phyloP scores from a whole-genome alignment of 2,888 invertebrate genomes.

The Cheilosia scutellata region DNA sequence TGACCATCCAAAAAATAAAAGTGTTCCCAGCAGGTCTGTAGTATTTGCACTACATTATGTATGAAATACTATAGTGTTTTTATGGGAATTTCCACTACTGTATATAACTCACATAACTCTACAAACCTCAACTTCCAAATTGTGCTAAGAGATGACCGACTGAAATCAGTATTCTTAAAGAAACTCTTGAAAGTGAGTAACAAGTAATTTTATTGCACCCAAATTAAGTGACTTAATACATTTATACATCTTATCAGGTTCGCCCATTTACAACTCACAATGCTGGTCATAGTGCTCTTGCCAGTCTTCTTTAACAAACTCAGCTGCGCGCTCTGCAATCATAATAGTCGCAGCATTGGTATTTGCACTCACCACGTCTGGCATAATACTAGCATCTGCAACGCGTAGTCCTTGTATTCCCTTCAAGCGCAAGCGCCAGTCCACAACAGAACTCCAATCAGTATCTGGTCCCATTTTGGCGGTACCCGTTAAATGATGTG shows the following conservation, averaged over 20 bases:
- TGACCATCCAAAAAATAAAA: too few species aligned
- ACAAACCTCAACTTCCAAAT: too few species aligned
- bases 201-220: too few species aligned
- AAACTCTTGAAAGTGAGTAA: too few species aligned
- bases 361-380: conserved; percentile 89
- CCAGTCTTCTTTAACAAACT: conserved; percentile 82
- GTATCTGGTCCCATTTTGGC: conserved; percentile 88
- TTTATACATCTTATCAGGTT: neutral
- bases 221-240: neutral
- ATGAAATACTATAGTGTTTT: too few species aligned
- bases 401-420: conserved; percentile 88
- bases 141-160: too few species aligned
- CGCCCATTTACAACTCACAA: neutral
- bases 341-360: conserved; percentile 93
- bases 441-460: conserved; percentile 88
- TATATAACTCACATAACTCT: too few species aligned
- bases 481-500: conserved; percentile 89
- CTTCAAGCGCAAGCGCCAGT: conserved; percentile 87
- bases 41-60: too few species aligned
- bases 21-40: too few species aligned
- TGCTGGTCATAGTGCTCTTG: neutral
- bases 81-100: too few species aligned
- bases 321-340: conserved; percentile 93
- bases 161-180: too few species aligned
- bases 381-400: conserved; percentile 91